These are phyloP conservation scores for Adela reaumurella DNA, from an alignment of 2,888 invertebrate species.

Conservation along the genomic window DNA sequence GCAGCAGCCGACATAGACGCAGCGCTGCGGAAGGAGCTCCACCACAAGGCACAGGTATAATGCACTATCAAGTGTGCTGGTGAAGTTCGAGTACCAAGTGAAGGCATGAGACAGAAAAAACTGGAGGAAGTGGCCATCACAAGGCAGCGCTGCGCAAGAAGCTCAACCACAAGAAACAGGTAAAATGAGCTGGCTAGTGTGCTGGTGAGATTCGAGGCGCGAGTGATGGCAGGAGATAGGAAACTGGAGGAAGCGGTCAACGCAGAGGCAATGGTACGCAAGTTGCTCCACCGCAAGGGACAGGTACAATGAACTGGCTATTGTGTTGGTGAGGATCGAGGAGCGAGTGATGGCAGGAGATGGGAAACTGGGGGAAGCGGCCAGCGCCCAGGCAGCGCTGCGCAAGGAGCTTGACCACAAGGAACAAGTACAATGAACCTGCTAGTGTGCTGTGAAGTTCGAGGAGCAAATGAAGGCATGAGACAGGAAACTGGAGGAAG, in stretches of 20 bases:
- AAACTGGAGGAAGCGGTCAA: conserved; percentile 32
- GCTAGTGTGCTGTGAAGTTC: conserved; percentile 46
- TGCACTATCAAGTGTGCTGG: too few relatives aligned
- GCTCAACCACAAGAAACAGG: too few relatives aligned
- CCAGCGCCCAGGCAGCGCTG: conserved; percentile 23
- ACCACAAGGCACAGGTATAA: conserved; percentile 30
- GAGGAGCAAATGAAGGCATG: too few relatives aligned
- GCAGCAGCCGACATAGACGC: conserved; percentile 27
- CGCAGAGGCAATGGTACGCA: conserved; percentile 21
- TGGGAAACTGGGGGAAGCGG: conserved; percentile 37
- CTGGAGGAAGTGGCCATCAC: too few relatives aligned
- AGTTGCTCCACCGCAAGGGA: too few relatives aligned
- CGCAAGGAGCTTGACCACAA: conserved; percentile 32
- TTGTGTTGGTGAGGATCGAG: conserved; percentile 45
- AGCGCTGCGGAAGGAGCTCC: conserved; percentile 27
- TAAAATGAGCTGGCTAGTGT: conserved; percentile 45
- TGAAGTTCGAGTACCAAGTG: too few relatives aligned
- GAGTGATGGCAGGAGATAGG: conserved; percentile 42
- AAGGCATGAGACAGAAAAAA: too few relatives aligned
- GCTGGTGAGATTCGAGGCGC: conserved; percentile 44
- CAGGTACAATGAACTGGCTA: conserved; percentile 44
- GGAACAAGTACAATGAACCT: conserved; percentile 40
- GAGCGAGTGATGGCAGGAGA: conserved; percentile 44
- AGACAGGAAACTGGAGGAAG: too few relatives aligned
- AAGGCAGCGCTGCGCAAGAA: too few relatives aligned